Evolutionary conservation across 2,113 vertebrate species (phyloP), one percentile per base, ranked within the genome.

Genomic region (Anser brachyrhynchus): DNA sequence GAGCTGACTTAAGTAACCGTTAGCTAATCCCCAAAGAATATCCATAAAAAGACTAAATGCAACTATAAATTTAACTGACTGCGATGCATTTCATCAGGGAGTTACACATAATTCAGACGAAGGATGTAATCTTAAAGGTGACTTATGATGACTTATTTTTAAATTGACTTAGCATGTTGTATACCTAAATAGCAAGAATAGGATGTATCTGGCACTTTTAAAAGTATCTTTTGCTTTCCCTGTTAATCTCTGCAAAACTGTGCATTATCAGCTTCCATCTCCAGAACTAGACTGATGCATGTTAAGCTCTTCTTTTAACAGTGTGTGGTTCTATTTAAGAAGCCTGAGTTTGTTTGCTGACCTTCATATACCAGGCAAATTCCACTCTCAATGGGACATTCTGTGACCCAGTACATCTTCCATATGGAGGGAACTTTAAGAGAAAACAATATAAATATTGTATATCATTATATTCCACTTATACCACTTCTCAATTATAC

Each of bases 1-100:
- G 44, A 58, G 37, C 74, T 97, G 94, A 92, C 59, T 94, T 84
- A 95, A 96, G 62, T 74, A 57, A 31, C 65, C 77, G 46, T 89
- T 84, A 95, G 91, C 43, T 74, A 94, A 89, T 93, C 61, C 82
- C 88, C 41, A 95, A 55, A 55, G 72, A 89, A 59, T 74, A 89
- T 19, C 41, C 58, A 96, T 54, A 71, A 82, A 90, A 89, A 88
- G 69, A 95, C 84, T 94, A 89, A 92, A 93, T 70, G 59, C 7
- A 28, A 46, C 25, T 90, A 11, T 80, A 87, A 95, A 91, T 67
- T 95, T 76, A 95, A 80, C 39, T 59, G 77, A 59, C 21, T 93
- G 35, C 25, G 71, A 92, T 58, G 69, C 35, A 89, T 89, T 66
- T 90, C 76, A 89, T 80, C 35, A 95, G 83, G 41, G 10, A 84